phyloP scores from a whole-genome alignment of 2,888 invertebrate genomes.

The Watsonalla binaria region DNA sequence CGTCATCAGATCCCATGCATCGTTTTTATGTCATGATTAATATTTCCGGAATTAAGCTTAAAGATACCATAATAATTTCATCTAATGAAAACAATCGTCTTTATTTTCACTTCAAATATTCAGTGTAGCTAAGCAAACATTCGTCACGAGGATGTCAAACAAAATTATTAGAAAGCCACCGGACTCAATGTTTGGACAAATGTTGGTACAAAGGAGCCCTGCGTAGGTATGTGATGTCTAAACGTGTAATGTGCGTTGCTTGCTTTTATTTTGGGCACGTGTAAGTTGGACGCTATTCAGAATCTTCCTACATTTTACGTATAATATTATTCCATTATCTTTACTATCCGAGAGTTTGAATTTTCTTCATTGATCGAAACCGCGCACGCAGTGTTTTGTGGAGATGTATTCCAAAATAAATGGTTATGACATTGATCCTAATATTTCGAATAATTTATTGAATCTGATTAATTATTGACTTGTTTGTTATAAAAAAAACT shows the following conservation, averaged over 20 bases:
- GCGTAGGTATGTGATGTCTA: neutral
- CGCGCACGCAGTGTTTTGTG: no score
- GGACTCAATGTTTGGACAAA: neutral
- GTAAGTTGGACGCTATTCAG: no score
- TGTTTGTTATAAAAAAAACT: no score
- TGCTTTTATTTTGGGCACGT: neutral
- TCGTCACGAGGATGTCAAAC: neutral
- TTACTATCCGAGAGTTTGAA: no score
- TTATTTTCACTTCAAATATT: conserved; percentile 1
- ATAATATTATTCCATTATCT: no score
- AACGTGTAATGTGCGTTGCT: neutral
- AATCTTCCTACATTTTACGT: no score
- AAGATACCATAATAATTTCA: neutral
- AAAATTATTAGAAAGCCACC: conserved; percentile 1
- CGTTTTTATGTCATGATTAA: neutral
- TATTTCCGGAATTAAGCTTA: neutral
- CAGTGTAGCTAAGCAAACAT: neutral
- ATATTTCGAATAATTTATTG: no score
- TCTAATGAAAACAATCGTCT: neutral
- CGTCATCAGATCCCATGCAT: no score
- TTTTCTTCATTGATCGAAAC: no score
- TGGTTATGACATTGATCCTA: no score
- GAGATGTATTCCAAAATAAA: no score
- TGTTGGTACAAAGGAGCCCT: neutral
- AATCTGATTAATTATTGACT: no score